These are phyloP conservation scores for Ceuthmochares aereus DNA, from an alignment of 2,113 vertebrate genomes.

Conservation along the genomic window DNA sequence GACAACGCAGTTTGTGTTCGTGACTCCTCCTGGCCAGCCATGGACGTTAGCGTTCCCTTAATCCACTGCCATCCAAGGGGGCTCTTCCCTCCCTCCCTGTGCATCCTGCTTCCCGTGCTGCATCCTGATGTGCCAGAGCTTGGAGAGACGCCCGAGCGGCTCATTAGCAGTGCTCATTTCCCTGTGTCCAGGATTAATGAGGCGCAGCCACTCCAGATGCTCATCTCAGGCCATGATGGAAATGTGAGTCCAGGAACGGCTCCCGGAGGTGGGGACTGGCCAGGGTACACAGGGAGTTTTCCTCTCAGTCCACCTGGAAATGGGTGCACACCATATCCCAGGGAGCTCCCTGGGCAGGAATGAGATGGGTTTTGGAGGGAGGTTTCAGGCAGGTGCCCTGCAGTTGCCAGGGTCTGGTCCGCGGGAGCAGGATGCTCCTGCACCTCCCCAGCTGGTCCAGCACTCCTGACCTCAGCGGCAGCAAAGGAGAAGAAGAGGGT, in stretches of 20 bases:
- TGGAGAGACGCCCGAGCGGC: slow-evolving; percentile 27
- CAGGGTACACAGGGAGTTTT: not conserved
- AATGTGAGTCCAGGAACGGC: not conserved
- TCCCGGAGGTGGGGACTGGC: not conserved
- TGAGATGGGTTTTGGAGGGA: no score
- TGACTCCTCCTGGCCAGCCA: slow-evolving; percentile 1
- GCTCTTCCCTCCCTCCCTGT: not conserved
- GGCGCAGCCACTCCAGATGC: slow-evolving; percentile 61
- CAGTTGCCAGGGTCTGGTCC: rapidly evolving
- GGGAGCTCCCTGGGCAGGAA: not conserved
- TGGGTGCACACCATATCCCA: rapidly evolving
- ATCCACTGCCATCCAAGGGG: slow-evolving; percentile 33
- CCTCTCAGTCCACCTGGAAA: not conserved
- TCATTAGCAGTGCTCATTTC: slow-evolving; percentile 62
- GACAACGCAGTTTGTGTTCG: slow-evolving; percentile 3
- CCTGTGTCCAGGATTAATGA: slow-evolving; percentile 60
- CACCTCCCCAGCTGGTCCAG: not conserved
- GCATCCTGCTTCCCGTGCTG: not conserved
- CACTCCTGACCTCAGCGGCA: not conserved
- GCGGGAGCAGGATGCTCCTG: not conserved
- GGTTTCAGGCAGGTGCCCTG: not conserved
- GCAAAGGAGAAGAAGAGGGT: not conserved
- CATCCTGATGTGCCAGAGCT: slow-evolving; percentile 60
- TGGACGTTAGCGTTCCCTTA: slow-evolving; percentile 1
- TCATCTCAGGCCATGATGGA: slow-evolving; percentile 6